Evolutionary conservation across 1,140 invertebrate genomes (phyloP).

Genomic region (Drosophila punjabiensis): DNA sequence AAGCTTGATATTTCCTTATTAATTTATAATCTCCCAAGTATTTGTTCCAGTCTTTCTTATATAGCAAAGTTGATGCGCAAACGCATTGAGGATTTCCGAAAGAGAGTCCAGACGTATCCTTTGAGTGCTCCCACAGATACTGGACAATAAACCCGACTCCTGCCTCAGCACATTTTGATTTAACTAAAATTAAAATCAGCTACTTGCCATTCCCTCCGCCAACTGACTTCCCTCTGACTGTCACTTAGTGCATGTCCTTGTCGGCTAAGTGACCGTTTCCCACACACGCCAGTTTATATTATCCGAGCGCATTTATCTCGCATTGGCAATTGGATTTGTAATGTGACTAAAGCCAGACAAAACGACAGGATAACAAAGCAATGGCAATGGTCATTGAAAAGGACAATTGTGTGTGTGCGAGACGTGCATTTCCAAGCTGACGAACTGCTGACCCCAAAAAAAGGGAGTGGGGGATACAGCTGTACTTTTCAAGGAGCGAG

Average conservation of each 20-base stretch:
- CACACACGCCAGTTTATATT: constrained; percentile 54
- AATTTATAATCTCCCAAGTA: background rate
- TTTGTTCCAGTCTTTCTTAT: background rate
- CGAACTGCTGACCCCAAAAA: constrained; percentile 40
- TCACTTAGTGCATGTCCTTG: constrained; percentile 35
- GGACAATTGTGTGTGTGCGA: constrained; percentile 50
- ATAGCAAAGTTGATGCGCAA: constrained; percentile 19
- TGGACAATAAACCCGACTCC: constrained; percentile 21
- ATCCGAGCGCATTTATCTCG: constrained; percentile 70
- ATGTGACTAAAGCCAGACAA: constrained; percentile 54
- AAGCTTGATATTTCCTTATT: too few relatives aligned
- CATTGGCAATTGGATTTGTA: constrained; percentile 68
- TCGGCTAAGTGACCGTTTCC: constrained; percentile 50
- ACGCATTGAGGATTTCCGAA: constrained; percentile 2
- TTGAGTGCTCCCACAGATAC: constrained; percentile 2
- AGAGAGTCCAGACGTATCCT: constrained; percentile 9
- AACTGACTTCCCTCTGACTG: constrained; percentile 11
- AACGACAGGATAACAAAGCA: constrained; percentile 57
- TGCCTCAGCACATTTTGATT: constrained; percentile 65
- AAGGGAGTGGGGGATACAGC: constrained; percentile 1
- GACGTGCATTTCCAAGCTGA: constrained; percentile 39
- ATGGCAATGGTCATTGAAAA: constrained; percentile 53
- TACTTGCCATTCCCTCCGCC: background rate
- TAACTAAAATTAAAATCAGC: constrained; percentile 69
- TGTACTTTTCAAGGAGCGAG: background rate